A percentile compares a stretch with the other conserved stretches of the same genome.
Evolutionary conservation across 2,888 invertebrate genomes (phyloP).

Genomic region (Carcina quercana): DNA sequence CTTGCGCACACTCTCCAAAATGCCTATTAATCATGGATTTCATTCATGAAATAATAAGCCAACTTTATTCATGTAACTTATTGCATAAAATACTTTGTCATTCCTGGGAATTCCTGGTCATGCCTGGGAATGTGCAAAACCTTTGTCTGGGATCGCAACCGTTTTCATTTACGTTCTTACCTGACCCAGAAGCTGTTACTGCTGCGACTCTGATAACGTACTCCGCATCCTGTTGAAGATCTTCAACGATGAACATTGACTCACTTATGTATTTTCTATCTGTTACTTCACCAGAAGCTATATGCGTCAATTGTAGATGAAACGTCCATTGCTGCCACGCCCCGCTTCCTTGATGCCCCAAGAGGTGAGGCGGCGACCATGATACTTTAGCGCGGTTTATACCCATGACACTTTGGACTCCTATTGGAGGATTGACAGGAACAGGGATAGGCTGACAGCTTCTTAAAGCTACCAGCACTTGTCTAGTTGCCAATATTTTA

Average conservation of each 20-base stretch:
- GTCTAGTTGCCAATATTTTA: slow-evolving; percentile 45
- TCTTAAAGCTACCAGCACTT: slow-evolving; percentile 73
- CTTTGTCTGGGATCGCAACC: no score
- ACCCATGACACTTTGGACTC: slow-evolving; percentile 88
- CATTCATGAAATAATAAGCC: no score
- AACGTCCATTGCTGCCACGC: slow-evolving; percentile 85
- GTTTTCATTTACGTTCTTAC: no score
- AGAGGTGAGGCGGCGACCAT: slow-evolving; percentile 87
- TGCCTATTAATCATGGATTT: no score
- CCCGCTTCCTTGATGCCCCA: slow-evolving; percentile 82
- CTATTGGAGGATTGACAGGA: slow-evolving; percentile 85
- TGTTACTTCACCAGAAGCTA: slow-evolving; percentile 39
- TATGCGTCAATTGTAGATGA: slow-evolving; percentile 80
- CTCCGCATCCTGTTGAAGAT: slow-evolving; percentile 82
- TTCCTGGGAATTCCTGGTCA: no score
- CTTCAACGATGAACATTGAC: slow-evolving; percentile 77
- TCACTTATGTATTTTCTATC: slow-evolving; percentile 70
- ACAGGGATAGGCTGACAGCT: slow-evolving; percentile 86
- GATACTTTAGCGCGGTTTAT: slow-evolving; percentile 82
- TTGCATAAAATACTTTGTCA: no score
- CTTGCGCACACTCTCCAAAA: no score
- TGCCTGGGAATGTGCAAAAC: no score
- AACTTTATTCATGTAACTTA: no score
- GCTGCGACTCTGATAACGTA: slow-evolving; percentile 88
- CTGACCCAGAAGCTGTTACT: slow-evolving; percentile 81